These are phyloP conservation scores for Hypomecis punctinalis DNA, from an alignment of 2,888 invertebrate species.

Conservation along the genomic window DNA sequence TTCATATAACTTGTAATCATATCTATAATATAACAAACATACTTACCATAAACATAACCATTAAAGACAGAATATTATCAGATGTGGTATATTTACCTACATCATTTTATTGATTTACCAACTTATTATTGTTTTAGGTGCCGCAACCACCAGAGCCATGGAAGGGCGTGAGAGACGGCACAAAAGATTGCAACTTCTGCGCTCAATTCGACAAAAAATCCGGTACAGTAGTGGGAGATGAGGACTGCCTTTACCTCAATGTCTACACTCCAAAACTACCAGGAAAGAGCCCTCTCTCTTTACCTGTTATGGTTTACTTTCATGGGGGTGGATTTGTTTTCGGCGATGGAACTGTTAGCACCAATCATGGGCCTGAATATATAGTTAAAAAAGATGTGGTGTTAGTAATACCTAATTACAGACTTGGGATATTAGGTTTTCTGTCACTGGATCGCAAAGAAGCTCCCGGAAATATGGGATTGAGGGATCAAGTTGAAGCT, in stretches of 20 bases:
- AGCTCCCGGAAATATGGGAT: constrained; percentile 80
- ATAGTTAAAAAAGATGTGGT: constrained; percentile 74
- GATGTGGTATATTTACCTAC: background rate
- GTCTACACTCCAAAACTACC: constrained; percentile 86
- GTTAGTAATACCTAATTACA: constrained; percentile 74
- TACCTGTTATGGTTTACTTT: constrained; percentile 78
- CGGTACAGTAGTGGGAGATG: constrained; percentile 80
- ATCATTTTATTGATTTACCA: constrained; percentile 13
- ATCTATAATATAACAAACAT: too few species aligned
- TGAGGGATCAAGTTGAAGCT: constrained; percentile 81
- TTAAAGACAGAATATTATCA: background rate
- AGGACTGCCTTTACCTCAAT: constrained; percentile 89
- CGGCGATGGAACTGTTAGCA: constrained; percentile 73
- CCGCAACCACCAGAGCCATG: constrained; percentile 76
- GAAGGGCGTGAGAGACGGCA: constrained; percentile 87
- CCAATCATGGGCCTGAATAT: constrained; percentile 72
- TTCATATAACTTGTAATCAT: too few species aligned
- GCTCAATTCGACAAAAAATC: constrained; percentile 86
- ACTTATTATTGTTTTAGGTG: constrained; percentile 56
- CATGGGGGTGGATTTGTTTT: constrained; percentile 80
- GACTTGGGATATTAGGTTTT: constrained; percentile 78
- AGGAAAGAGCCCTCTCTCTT: constrained; percentile 35
- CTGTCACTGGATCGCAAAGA: constrained; percentile 70
- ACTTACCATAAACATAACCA: background rate
- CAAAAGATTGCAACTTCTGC: constrained; percentile 86